Evolutionary conservation across 2,888 invertebrate species (phyloP).

Genomic region (Ischnura elegans): DNA sequence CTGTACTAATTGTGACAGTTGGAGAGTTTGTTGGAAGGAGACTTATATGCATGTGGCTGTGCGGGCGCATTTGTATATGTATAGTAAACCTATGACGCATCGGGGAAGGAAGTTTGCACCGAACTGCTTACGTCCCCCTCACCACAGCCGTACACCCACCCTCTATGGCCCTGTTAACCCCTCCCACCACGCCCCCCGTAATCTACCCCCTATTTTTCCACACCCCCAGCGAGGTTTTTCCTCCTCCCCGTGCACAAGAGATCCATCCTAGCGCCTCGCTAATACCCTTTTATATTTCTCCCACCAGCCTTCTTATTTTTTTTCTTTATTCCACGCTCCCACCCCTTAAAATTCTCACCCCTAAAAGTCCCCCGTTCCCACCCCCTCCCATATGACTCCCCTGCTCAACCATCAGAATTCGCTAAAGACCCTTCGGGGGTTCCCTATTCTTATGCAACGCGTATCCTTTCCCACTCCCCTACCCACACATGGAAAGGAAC

Average conservation of each 20-base stretch:
- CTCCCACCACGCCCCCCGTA: background rate
- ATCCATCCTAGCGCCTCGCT: background rate
- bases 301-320: background rate
- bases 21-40: too few species aligned
- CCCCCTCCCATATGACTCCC: background rate
- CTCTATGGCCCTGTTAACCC: background rate
- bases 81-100: background rate
- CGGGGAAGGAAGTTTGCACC: background rate
- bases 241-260: background rate
- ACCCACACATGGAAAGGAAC: too few species aligned
- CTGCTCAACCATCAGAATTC: background rate
- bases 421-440: background rate
- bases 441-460: background rate
- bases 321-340: background rate
- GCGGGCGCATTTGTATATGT: too few species aligned
- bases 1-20: too few species aligned
- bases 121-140: background rate
- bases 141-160: too few species aligned
- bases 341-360: background rate
- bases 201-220: background rate
- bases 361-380: background rate
- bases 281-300: slow-evolving; percentile 19
- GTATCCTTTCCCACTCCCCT: background rate
- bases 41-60: too few species aligned
- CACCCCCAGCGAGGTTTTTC: background rate